Conservation (phyloP, 2,113 vertebrate species). For the Acinonyx jubatus region DNA sequence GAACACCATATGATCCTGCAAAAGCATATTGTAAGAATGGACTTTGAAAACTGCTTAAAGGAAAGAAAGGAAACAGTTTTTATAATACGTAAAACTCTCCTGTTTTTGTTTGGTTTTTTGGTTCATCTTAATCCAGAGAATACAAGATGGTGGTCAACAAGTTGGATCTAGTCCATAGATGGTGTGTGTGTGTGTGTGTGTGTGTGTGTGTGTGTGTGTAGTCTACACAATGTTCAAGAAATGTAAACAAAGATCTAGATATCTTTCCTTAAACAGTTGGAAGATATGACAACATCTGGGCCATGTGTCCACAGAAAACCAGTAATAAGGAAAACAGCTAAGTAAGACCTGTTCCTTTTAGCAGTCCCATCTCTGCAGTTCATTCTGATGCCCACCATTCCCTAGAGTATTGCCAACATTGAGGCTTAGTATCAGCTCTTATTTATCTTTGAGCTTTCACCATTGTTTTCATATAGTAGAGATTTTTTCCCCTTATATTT, state of each 20-base stretch:
- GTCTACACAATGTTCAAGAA: not conserved
- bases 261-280: not conserved
- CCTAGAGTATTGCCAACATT: not conserved
- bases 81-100: not conserved
- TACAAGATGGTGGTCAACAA: not conserved
- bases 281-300: not conserved
- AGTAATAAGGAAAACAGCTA: not conserved
- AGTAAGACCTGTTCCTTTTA: not conserved
- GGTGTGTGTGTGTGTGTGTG: not conserved
- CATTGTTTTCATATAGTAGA: not conserved
- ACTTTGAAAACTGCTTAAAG: not conserved
- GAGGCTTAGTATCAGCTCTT: not conserved
- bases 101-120: constrained; percentile 36
- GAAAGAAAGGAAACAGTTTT: not conserved
- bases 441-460: not conserved
- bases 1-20: not conserved
- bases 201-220: not conserved
- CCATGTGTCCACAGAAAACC: not conserved
- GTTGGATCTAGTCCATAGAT: not conserved
- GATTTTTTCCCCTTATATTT: not conserved
- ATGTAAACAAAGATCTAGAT: not conserved
- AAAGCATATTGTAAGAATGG: not conserved
- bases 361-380: too few relatives aligned
- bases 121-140: constrained; percentile 3
- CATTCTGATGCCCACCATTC: not conserved